These are phyloP conservation scores for Troides oblongomaculatus DNA, from an alignment of 2,888 invertebrate genomes.

Conservation along the genomic window DNA sequence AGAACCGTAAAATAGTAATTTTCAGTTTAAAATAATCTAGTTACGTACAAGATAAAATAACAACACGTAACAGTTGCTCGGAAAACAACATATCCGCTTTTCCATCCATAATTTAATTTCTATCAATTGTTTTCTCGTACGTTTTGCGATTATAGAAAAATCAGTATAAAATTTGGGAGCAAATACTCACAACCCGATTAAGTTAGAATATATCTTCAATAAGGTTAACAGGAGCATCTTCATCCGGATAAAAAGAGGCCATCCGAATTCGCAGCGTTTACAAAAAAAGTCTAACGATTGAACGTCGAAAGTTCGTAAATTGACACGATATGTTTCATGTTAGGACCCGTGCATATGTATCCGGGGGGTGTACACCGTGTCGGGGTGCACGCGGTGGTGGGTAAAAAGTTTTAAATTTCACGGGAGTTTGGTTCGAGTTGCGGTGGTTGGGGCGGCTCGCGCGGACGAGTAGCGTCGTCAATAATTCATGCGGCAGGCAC, in stretches of 20 bases:
- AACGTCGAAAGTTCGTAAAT: constrained; percentile 10
- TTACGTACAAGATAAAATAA: constrained; percentile 14
- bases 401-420: constrained; percentile 28
- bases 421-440: constrained; percentile 50
- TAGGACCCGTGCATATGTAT: constrained; percentile 12
- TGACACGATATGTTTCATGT: constrained; percentile 17
- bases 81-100: constrained; percentile 17
- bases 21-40: constrained; percentile 19
- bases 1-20: neutral
- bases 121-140: constrained; percentile 20
- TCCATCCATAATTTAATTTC: constrained; percentile 25
- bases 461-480: constrained; percentile 62
- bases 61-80: constrained; percentile 5
- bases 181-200: neutral
- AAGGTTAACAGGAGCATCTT: too few relatives aligned
- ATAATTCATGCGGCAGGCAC: constrained; percentile 77
- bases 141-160: constrained; percentile 23
- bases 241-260: too few relatives aligned
- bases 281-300: constrained; percentile 14
- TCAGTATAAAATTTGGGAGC: constrained; percentile 11
- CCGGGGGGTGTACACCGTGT: constrained; percentile 9
- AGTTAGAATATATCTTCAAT: too few relatives aligned
- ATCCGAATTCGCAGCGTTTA: neutral
- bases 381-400: constrained; percentile 4
- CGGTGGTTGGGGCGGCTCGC: constrained; percentile 46